A percentile compares a stretch with the other conserved stretches of the same genome.
Evolutionary conservation across 92 coral and sea anemone genomes (phyloP).

Genomic region (Porites divaricata): DNA sequence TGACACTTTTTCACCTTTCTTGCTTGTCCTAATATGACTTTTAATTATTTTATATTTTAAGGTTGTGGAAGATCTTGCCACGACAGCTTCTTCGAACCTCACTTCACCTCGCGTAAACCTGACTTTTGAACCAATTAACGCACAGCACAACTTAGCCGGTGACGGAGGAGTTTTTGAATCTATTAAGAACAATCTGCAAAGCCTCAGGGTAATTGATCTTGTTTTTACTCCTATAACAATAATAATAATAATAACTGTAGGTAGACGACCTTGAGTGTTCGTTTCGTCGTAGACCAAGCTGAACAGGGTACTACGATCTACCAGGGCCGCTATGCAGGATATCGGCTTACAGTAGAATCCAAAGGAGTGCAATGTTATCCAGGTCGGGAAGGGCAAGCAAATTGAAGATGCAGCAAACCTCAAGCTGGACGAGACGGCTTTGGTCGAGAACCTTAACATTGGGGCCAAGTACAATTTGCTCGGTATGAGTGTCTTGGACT

Average conservation of each 20-base stretch:
- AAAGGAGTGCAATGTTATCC: background rate
- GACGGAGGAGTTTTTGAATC: background rate
- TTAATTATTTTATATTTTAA: background rate
- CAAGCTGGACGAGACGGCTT: background rate
- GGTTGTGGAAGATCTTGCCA: background rate
- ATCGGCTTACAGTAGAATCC: background rate
- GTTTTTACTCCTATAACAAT: background rate
- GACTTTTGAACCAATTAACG: constrained; percentile 8
- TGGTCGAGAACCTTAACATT: background rate
- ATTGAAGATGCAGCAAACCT: background rate
- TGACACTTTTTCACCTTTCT: background rate
- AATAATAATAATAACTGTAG: background rate
- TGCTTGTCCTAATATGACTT: background rate
- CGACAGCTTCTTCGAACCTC: too few relatives aligned
- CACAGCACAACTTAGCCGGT: background rate
- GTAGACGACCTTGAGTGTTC: background rate
- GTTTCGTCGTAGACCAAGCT: background rate
- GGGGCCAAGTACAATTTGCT: background rate
- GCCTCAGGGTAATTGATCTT: constrained; percentile 27
- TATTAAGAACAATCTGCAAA: constrained; percentile 20
- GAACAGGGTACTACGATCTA: background rate
- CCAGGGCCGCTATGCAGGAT: background rate
- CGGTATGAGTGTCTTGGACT: background rate
- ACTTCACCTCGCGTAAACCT: background rate
- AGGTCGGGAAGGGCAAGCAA: background rate